These are phyloP conservation scores for Catocala sponsa DNA, from an alignment of 2,888 invertebrate species.

Conservation along the genomic window DNA sequence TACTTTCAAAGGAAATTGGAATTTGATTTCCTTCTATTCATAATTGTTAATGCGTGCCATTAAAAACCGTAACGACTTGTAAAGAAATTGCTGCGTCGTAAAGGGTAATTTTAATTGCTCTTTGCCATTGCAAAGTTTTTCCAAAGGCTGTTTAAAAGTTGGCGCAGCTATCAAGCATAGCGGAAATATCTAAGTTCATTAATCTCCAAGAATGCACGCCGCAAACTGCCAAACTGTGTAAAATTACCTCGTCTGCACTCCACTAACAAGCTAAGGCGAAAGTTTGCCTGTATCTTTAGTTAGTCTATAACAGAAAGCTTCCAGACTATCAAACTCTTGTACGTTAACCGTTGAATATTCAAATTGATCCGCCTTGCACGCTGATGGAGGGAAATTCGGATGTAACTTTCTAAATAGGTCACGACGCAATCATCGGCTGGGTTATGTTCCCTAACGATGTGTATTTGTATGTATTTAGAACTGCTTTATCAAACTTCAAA, in stretches of 20 bases:
- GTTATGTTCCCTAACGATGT: conserved; percentile 8
- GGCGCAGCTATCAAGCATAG: conserved; percentile 18
- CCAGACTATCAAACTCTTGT: conserved; percentile 55
- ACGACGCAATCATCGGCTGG: conserved; percentile 35
- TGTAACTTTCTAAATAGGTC: conserved; percentile 46
- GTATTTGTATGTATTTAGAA: background rate
- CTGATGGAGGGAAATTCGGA: conserved; percentile 38
- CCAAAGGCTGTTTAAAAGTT: conserved; percentile 8
- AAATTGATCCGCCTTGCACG: conserved; percentile 51
- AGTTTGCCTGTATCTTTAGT: conserved; percentile 56
- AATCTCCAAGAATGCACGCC: conserved; percentile 53
- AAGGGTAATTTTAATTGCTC: background rate
- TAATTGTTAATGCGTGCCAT: conserved; percentile 7
- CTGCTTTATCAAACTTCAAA: conserved; percentile 6
- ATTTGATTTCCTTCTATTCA: conserved; percentile 7
- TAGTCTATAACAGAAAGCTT: conserved; percentile 53
- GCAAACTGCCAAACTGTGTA: conserved; percentile 53
- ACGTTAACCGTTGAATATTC: conserved; percentile 60
- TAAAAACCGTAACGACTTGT: background rate
- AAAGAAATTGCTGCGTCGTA: too few relatives aligned
- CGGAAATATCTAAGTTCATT: conserved; percentile 44
- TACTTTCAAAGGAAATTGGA: conserved; percentile 2
- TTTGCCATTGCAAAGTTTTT: conserved; percentile 11
- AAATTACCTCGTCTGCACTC: conserved; percentile 57
- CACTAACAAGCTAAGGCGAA: conserved; percentile 50